Conservation (phyloP, 2,797 vertebrate species). For the Hemitrygon akajei region DNA sequence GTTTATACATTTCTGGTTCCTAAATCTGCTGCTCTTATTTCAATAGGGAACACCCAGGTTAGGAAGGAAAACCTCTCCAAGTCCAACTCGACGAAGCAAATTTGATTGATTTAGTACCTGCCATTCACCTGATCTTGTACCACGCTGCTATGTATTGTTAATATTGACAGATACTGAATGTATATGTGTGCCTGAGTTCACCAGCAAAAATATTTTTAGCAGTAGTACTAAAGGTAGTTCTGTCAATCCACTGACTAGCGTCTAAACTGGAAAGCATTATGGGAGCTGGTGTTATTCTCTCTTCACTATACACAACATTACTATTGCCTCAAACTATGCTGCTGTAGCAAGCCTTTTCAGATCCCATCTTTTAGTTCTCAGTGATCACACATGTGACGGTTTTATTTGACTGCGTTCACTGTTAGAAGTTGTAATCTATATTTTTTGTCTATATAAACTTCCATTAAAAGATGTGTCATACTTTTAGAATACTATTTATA, state of each 20-base stretch:
- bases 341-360: neutral
- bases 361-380: neutral
- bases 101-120: slow-evolving; percentile 68
- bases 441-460: slow-evolving; percentile 21
- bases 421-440: slow-evolving; percentile 29
- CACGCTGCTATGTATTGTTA: slow-evolving; percentile 73
- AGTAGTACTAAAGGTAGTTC: slow-evolving; percentile 31
- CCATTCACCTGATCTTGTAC: slow-evolving; percentile 45
- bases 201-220: slow-evolving; percentile 54
- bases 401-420: slow-evolving; percentile 3
- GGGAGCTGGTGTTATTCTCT: neutral
- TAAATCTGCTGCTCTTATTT: slow-evolving; percentile 39
- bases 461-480: slow-evolving; percentile 41
- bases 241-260: slow-evolving; percentile 32
- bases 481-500: slow-evolving; percentile 41
- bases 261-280: slow-evolving; percentile 33
- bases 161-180: slow-evolving; percentile 71
- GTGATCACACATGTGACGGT: neutral
- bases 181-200: slow-evolving; percentile 66
- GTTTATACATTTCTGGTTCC: neutral
- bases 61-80: slow-evolving; percentile 81
- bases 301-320: neutral
- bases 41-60: slow-evolving; percentile 83
- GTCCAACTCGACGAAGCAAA: slow-evolving; percentile 73
- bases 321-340: neutral